These are phyloP conservation scores for Sicus ferrugineus DNA, from an alignment of 2,888 invertebrate species.

Conservation along the genomic window DNA sequence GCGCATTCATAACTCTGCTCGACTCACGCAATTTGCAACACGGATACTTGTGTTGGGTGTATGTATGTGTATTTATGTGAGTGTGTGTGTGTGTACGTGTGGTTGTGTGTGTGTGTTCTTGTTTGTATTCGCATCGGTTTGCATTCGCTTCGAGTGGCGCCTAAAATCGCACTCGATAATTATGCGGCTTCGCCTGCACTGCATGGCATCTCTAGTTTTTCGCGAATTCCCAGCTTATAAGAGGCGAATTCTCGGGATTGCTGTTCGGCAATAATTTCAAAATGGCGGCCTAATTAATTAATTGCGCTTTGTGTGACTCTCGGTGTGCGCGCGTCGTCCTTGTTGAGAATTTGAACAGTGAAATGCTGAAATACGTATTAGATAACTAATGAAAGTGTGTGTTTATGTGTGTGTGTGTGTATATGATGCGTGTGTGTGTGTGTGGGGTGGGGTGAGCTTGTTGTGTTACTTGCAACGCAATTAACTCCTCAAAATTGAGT, in stretches of 20 bases:
- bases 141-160: background rate
- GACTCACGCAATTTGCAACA: background rate
- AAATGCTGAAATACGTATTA: no score
- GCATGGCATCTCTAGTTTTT: background rate
- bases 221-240: background rate
- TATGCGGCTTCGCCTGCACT: background rate
- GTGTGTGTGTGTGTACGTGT: no score
- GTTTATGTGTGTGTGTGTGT: no score
- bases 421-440: no score
- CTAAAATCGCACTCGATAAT: background rate
- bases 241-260: slow-evolving; percentile 16
- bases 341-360: no score
- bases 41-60: background rate
- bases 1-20: background rate
- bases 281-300: slow-evolving; percentile 42
- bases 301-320: slow-evolving; percentile 34
- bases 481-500: no score
- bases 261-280: slow-evolving; percentile 25
- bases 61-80: background rate
- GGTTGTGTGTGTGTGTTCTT: background rate
- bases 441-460: no score
- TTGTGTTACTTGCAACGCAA: no score
- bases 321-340: no score
- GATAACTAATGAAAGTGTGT: no score
- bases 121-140: background rate